phyloP scores from a whole-genome alignment of 2,797 vertebrate species.

The Rhynchonycteris naso region DNA sequence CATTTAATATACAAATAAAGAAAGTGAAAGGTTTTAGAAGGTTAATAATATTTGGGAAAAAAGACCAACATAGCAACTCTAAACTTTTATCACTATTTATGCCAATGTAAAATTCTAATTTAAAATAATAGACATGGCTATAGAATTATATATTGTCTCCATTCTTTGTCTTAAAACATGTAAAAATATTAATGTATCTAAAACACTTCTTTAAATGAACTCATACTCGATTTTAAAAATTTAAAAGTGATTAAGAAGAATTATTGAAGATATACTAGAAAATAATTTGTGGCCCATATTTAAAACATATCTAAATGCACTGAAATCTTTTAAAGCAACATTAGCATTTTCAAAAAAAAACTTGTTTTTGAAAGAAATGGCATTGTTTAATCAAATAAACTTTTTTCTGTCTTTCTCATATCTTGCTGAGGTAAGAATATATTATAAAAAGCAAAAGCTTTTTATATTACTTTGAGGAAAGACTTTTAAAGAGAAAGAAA shows the following conservation, averaged over 20 bases:
- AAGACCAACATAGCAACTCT: not conserved
- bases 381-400: not conserved
- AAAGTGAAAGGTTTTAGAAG: not conserved
- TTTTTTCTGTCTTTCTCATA: not conserved
- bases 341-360: slow-evolving; percentile 25
- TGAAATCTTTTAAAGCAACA: not conserved
- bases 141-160: not conserved
- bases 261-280: not conserved
- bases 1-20: not conserved
- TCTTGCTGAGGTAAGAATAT: not conserved
- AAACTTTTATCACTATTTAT: not conserved
- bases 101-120: not conserved
- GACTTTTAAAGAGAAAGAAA: not conserved
- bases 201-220: not conserved
- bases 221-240: slow-evolving; percentile 25
- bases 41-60: not conserved
- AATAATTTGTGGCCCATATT: slow-evolving; percentile 17
- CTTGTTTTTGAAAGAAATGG: not conserved
- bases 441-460: not conserved
- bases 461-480: not conserved
- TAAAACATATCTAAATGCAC: not conserved
- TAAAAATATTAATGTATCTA: slow-evolving; percentile 10
- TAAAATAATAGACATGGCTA: not conserved
- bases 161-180: slow-evolving; percentile 9
- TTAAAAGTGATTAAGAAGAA: slow-evolving; percentile 33